Base-by-base conservation (phyloP, 1,140 invertebrate species). In the Stegodyphus mimosarum region DNA sequence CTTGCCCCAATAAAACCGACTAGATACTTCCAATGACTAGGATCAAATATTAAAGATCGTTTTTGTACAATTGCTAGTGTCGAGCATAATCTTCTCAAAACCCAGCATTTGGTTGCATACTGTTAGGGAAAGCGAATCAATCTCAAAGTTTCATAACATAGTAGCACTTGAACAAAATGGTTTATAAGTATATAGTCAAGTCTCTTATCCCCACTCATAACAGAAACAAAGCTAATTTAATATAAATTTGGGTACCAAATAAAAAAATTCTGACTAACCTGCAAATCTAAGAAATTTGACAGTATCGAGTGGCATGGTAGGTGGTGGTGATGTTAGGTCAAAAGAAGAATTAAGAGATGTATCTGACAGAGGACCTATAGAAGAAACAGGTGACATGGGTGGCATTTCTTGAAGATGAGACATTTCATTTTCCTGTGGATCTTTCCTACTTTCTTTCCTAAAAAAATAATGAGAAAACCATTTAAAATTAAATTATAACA, bases 281-380 rank as follows among this genome's bases (percentile, higher is more conserved):
- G 95, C 95, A 92, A 96, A 96, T 88, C 94, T 94, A 4, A 97
- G 91, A 92, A 96, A 97, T 90, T 96, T 96, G 71, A 92, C 90
- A 55, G 92, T 92, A 89, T 93, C 93, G 53, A 89, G 89, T 67
- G 91, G 51, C 53, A 81, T 6, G 33, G 74, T 49, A 13, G n/a
- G 13, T 49, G 50, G 66, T 66, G 63, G 13, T n/a, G 33, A 49
- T 6, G 9, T 67, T 33, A 33, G 33, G 2, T 79, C 77, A 53
- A 51, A 69, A 17, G 10, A 10, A 15, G 9, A 60, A 60, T 60
- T 60, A 15, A 10, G 51, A 33, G 53, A 80, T 63, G 7, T 17
- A 66, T 64, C 71, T 9, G 81, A 9, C 6, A 7, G 10, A 67
- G 11, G 9, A 6, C 9, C 11, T 15, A 15, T 50, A n/a, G 88